Percentiles rank a stretch among this genome's conserved stretches.
phyloP scores from a whole-genome alignment of 2,888 invertebrate species.

The Rhagonycha lutea region DNA sequence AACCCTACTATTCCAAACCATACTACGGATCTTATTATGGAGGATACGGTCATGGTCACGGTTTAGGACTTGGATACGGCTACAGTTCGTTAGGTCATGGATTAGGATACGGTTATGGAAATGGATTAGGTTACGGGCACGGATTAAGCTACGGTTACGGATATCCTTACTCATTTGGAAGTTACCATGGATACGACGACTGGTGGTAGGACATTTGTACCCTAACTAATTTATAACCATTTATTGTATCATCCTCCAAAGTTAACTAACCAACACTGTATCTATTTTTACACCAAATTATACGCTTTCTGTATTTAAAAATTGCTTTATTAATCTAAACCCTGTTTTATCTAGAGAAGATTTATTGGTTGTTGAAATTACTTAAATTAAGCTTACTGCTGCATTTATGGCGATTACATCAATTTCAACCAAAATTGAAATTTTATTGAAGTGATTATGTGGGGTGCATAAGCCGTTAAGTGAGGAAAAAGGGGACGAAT shows the following conservation, averaged over 20 bases:
- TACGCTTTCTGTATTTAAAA: background rate
- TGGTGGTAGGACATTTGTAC: constrained; percentile 8
- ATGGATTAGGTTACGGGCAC: constrained; percentile 28
- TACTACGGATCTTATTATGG: constrained; percentile 13
- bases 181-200: constrained; percentile 9
- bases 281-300: background rate
- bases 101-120: constrained; percentile 26
- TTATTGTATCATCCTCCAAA: background rate
- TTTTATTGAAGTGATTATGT: background rate
- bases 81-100: constrained; percentile 21
- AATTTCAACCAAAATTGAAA: background rate
- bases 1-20: constrained; percentile 1
- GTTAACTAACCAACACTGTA: background rate
- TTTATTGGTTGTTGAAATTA: background rate
- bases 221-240: background rate
- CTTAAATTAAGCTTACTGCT: background rate
- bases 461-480: background rate
- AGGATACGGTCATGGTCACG: constrained; percentile 21
- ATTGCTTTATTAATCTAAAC: background rate
- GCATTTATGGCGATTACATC: background rate
- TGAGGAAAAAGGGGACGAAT: background rate
- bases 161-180: constrained; percentile 20
- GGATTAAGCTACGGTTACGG: constrained; percentile 29
- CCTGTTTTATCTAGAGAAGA: background rate
- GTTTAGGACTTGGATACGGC: constrained; percentile 27